Evolutionary conservation across 37 sponge, comb jelly and placozoan genomes (phyloP).

Genomic region (Eunapius fragilis): DNA sequence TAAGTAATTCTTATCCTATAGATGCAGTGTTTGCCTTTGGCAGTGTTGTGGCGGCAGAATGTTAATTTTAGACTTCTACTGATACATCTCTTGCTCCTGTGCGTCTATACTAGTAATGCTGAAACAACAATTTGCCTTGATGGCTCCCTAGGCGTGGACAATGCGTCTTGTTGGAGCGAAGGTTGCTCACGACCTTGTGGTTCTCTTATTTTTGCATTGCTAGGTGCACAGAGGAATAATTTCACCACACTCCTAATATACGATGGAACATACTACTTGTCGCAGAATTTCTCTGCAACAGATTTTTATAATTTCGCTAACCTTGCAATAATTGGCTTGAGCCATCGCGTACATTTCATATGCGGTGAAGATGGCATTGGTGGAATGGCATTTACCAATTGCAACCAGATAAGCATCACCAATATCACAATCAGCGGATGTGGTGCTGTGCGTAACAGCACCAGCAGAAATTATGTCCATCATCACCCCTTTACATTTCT

Average conservation of each 20-base stretch:
- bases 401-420: not conserved
- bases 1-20: too few relatives aligned
- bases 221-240: not conserved
- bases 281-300: not conserved
- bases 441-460: conserved; percentile 12
- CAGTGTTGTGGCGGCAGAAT: too few relatives aligned
- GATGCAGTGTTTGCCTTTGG: too few relatives aligned
- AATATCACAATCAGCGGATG: conserved; percentile 11
- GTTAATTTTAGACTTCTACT: not conserved
- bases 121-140: not conserved
- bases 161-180: not conserved
- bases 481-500: not conserved
- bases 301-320: not conserved
- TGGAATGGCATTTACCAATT: conserved; percentile 40
- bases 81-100: not conserved
- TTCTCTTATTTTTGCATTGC: conserved; percentile 19
- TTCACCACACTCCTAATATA: not conserved
- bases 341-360: not conserved
- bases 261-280: not conserved
- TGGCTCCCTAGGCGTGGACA: not conserved
- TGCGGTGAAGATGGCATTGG: not conserved
- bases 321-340: conserved; percentile 32
- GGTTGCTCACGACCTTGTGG: conserved; percentile 10
- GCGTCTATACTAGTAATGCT: not conserved
- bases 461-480: conserved; percentile 2